Percentiles rank a stretch among this genome's conserved stretches.
These are phyloP conservation scores for Accipiter cooperii DNA, from an alignment of 2,113 vertebrate species.

Conservation along the genomic window DNA sequence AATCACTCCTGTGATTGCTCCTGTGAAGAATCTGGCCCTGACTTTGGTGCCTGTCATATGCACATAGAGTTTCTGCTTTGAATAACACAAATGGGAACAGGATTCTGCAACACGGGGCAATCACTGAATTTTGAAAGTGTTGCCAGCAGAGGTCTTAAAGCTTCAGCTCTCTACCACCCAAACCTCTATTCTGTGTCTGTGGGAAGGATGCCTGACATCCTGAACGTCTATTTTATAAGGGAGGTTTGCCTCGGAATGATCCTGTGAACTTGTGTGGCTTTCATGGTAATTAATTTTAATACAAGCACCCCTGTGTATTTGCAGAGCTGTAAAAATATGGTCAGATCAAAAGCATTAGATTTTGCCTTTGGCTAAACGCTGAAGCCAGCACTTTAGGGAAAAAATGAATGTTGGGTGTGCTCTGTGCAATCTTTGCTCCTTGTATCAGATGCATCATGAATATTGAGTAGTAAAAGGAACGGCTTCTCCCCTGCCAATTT, in stretches of 20 bases:
- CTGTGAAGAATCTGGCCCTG: neutral
- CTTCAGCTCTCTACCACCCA: neutral
- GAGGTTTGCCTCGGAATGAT: neutral
- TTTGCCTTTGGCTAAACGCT: neutral
- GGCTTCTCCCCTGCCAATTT: neutral
- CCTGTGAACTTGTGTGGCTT: neutral
- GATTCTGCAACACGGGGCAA: neutral
- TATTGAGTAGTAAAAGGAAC: neutral
- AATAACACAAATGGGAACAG: neutral
- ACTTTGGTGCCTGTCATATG: neutral
- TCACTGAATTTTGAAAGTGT: neutral
- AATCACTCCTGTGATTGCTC: neutral
- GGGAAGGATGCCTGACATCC: neutral
- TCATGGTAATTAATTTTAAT: conserved; percentile 45
- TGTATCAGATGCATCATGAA: neutral
- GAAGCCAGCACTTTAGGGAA: neutral
- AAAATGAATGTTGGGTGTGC: neutral
- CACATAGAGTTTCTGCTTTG: neutral
- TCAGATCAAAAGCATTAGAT: neutral
- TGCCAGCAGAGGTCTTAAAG: neutral
- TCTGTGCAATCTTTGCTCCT: neutral
- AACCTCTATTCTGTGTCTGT: neutral
- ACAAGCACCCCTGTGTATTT: neutral
- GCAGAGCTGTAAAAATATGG: neutral
- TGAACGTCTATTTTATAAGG: neutral